Conservation (phyloP, 2,113 vertebrate species). For the Sapajus apella region DNA sequence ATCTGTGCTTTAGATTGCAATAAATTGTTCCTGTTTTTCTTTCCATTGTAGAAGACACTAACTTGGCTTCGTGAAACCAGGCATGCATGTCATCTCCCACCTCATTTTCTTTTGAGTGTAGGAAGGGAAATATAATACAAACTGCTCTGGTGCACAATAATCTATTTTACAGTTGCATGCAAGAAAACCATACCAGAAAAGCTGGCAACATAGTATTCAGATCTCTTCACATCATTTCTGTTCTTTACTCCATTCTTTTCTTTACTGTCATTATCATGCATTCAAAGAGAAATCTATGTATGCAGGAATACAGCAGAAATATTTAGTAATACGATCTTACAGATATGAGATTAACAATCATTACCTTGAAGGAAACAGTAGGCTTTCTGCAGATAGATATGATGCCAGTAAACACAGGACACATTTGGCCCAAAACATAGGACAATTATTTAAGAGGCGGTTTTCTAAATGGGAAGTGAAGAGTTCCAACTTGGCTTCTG, state of each 20-base stretch:
- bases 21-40: slow-evolving; percentile 76
- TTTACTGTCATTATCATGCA: slow-evolving; percentile 43
- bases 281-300: not conserved
- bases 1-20: slow-evolving; percentile 69
- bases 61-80: slow-evolving; percentile 69
- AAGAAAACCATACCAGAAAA: slow-evolving; percentile 69
- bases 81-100: slow-evolving; percentile 77
- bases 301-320: slow-evolving; percentile 19
- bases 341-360: not conserved
- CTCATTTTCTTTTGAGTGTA: slow-evolving; percentile 78
- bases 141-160: slow-evolving; percentile 73
- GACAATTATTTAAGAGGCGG: slow-evolving; percentile 49
- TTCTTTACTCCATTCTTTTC: slow-evolving; percentile 32
- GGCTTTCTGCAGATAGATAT: not conserved
- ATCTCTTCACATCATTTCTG: slow-evolving; percentile 59
- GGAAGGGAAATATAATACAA: slow-evolving; percentile 78
- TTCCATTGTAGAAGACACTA: slow-evolving; percentile 76
- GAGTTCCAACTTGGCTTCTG: slow-evolving; percentile 36
- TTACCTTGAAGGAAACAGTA: slow-evolving; percentile 37
- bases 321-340: not conserved
- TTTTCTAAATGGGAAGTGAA: slow-evolving; percentile 55
- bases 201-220: slow-evolving; percentile 49
- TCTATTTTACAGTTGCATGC: slow-evolving; percentile 75
- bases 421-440: slow-evolving; percentile 15
- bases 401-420: not conserved